Percentiles rank a stretch among this genome's conserved stretches.
Conservation (phyloP, 2,113 vertebrate genomes). For the Abramis brama region DNA sequence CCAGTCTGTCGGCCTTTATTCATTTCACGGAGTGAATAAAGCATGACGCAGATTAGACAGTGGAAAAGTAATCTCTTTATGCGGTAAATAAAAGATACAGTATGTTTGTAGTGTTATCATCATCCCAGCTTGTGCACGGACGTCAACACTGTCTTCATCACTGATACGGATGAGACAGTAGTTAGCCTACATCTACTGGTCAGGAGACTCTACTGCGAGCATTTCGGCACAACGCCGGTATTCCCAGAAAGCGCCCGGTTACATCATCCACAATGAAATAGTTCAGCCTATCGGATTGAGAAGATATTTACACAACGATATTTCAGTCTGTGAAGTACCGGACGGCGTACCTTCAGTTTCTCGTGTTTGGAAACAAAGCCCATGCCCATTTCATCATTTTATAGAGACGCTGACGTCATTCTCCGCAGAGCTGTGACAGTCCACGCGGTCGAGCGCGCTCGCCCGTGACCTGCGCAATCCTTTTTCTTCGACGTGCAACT, state of each 20-base stretch:
- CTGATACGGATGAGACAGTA: slow-evolving; percentile 23
- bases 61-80: slow-evolving; percentile 34
- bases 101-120: slow-evolving; percentile 42
- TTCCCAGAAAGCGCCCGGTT: slow-evolving; percentile 37
- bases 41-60: slow-evolving; percentile 43
- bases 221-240: neutral
- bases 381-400: slow-evolving; percentile 28
- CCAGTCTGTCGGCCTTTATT: neutral
- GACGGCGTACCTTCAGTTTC: neutral
- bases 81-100: slow-evolving; percentile 38
- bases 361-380: neutral
- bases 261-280: slow-evolving; percentile 24
- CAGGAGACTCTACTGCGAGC: slow-evolving; percentile 12
- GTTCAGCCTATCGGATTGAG: neutral
- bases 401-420: slow-evolving; percentile 48
- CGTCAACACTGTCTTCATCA: slow-evolving; percentile 31
- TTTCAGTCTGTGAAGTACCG: neutral
- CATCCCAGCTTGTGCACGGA: slow-evolving; percentile 14
- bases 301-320: slow-evolving; percentile 5
- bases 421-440: slow-evolving; percentile 49
- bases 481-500: neutral
- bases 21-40: slow-evolving; percentile 21
- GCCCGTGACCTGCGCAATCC: slow-evolving; percentile 50
- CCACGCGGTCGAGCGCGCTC: slow-evolving; percentile 39
- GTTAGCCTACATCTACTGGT: slow-evolving; percentile 42